Evolutionary conservation across 2,113 vertebrate genomes (phyloP), one percentile per base, ranked within the genome.

Genomic region (Ancistrus triradiatus): DNA sequence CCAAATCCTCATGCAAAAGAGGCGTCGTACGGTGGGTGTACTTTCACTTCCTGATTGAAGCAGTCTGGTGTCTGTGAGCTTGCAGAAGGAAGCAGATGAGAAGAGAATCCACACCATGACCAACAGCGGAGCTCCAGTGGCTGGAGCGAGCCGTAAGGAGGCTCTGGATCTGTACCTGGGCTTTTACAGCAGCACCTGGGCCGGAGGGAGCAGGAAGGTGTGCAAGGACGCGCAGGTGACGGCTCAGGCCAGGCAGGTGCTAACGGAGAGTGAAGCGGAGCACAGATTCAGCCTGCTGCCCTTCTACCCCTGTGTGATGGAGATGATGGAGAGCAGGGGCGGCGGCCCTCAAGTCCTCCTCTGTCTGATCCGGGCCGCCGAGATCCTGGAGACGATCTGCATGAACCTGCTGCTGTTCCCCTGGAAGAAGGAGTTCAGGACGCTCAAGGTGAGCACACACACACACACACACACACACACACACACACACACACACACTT

Each of bases 341-440:
- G 38, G 33, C 11, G 6, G 11, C 37, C 11, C 6, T 14, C 11
- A 13, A 6, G 10, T 43, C 6, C 63, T 87, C 67, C 2, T 4
- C 0, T 63, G 42, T 3, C 48, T 86, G 0, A 73, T 72, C 11
- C 80, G 47, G 60, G 85, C 84, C 38, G 28, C 75, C 0, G 76
- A 88, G 27, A 22, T 85, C n/a, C 69, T 88, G 66, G 87, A 88
- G 13, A 78, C 68, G 0, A 15, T 85, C 40, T 86, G 87, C 6
- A 40, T 87, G 63, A 84, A 87, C 48, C 67, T 86, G 22, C 77
- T 81, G 43, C 68, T 85, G 0, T 85, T 85, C 2, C 87, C 87
- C 1, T 87, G 87, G 87, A 87, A 65, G 74, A 87, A 83, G 46
- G 85, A 87, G 17, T 78, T 88, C 64, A 76, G 55, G 60, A 80